A percentile compares a stretch with the other conserved stretches of the same genome.
These are phyloP conservation scores for Nudaria mundana DNA, from an alignment of 2,888 invertebrate genomes.

Conservation along the genomic window DNA sequence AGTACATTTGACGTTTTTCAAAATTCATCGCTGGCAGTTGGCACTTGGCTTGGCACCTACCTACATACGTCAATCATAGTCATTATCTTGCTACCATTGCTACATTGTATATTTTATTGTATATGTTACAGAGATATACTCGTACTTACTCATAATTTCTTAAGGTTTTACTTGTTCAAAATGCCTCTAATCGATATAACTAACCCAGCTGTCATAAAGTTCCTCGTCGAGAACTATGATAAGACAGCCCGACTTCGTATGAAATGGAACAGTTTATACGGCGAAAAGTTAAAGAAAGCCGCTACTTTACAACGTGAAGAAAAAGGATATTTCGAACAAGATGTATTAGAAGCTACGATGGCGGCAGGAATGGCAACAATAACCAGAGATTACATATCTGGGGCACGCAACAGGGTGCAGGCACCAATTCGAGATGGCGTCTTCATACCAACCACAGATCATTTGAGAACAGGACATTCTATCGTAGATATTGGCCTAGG, in stretches of 20 bases:
- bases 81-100: too few species aligned
- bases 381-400: conserved; percentile 33
- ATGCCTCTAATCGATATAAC: conserved; percentile 45
- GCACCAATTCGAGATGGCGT: conserved; percentile 35
- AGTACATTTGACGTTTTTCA: too few species aligned
- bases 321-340: conserved; percentile 37
- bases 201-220: conserved; percentile 46
- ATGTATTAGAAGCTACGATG: conserved; percentile 37
- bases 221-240: conserved; percentile 48
- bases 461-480: conserved; percentile 42
- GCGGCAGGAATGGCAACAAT: conserved; percentile 37
- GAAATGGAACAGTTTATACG: conserved; percentile 44
- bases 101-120: too few species aligned
- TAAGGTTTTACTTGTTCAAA: too few species aligned
- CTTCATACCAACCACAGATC: conserved; percentile 27
- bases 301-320: conserved; percentile 39
- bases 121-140: too few species aligned
- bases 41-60: too few species aligned
- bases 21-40: too few species aligned
- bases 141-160: too few species aligned
- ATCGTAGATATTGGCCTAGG: conserved; percentile 46
- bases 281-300: conserved; percentile 36
- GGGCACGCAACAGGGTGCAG: conserved; percentile 32
- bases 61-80: too few species aligned
- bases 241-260: conserved; percentile 45